Conservation (phyloP, 2,113 vertebrate species). For the Pachypanchax playfairii region DNA sequence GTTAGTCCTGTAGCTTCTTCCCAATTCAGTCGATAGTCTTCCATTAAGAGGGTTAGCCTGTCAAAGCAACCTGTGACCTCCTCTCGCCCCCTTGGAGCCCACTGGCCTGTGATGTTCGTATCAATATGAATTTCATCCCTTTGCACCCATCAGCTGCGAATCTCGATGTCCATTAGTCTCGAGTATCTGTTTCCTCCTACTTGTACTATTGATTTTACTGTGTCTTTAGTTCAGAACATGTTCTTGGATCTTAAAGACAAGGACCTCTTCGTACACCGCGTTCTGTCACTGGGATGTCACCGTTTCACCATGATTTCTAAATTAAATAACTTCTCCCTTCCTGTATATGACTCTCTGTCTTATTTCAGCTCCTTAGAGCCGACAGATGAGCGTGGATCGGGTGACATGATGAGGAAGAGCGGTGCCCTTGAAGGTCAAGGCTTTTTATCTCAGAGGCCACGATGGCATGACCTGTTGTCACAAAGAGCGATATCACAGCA, state of each 20-base stretch:
- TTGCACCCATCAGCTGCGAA: slow-evolving; percentile 79
- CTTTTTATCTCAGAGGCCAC: slow-evolving; percentile 66
- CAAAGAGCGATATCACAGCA: slow-evolving; percentile 20
- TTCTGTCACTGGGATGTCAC: slow-evolving; percentile 31
- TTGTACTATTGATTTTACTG: slow-evolving; percentile 84
- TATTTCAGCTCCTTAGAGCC: slow-evolving; percentile 1
- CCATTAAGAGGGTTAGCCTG: slow-evolving; percentile 88
- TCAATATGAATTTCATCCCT: slow-evolving; percentile 85
- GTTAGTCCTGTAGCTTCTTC: slow-evolving; percentile 80
- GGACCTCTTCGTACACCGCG: slow-evolving; percentile 67
- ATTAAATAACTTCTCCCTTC: slow-evolving; percentile 14
- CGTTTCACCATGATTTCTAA: slow-evolving; percentile 16
- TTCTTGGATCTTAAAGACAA: slow-evolving; percentile 72
- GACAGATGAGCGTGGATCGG: slow-evolving; percentile 29
- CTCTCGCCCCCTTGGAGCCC: slow-evolving; percentile 69
- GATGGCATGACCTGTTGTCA: slow-evolving; percentile 51
- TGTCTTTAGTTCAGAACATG: slow-evolving; percentile 68
- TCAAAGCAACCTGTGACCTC: slow-evolving; percentile 85
- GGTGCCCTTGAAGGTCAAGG: slow-evolving; percentile 53
- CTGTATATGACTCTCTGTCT: slow-evolving; percentile 10
- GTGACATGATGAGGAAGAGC: slow-evolving; percentile 14
- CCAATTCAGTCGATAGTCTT: slow-evolving; percentile 86
- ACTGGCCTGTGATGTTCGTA: slow-evolving; percentile 80
- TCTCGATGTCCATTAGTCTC: slow-evolving; percentile 90
- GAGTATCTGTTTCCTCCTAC: slow-evolving; percentile 85